Conservation (phyloP, 2,888 invertebrate genomes). For the Melieria crassipennis region DNA sequence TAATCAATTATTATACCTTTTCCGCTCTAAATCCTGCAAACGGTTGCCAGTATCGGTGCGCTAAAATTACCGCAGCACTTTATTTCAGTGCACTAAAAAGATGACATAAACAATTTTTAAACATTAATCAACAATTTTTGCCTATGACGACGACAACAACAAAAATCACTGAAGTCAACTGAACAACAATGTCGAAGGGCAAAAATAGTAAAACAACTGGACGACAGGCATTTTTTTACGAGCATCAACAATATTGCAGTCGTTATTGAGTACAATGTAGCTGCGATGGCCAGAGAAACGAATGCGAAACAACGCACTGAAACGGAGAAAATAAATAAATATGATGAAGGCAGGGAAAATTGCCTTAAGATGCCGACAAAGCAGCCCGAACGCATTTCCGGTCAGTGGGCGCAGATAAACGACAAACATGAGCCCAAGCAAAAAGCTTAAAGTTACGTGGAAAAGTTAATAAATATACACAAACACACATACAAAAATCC, state of each 20-base stretch:
- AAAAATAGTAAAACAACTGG: constrained; percentile 1
- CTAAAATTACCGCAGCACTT: too few relatives aligned
- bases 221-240: constrained; percentile 20
- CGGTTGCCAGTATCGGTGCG: too few relatives aligned
- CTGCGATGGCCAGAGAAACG: background rate
- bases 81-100: too few relatives aligned
- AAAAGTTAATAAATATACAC: constrained; percentile 16
- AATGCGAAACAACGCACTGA: background rate
- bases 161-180: background rate
- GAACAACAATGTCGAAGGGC: background rate
- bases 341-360: background rate
- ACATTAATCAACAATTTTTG: too few relatives aligned
- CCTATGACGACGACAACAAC: background rate
- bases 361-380: background rate
- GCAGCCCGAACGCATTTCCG: constrained; percentile 21
- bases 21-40: too few relatives aligned
- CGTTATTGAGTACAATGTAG: constrained; percentile 20
- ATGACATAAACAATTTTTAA: too few relatives aligned
- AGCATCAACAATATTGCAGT: constrained; percentile 30
- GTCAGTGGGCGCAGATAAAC: constrained; percentile 18
- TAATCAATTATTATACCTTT: too few relatives aligned
- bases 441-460: background rate
- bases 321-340: background rate
- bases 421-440: background rate
- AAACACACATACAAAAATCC: background rate